Conservation (phyloP, 2,113 vertebrate species). For the Melanerpes aurifrons region DNA sequence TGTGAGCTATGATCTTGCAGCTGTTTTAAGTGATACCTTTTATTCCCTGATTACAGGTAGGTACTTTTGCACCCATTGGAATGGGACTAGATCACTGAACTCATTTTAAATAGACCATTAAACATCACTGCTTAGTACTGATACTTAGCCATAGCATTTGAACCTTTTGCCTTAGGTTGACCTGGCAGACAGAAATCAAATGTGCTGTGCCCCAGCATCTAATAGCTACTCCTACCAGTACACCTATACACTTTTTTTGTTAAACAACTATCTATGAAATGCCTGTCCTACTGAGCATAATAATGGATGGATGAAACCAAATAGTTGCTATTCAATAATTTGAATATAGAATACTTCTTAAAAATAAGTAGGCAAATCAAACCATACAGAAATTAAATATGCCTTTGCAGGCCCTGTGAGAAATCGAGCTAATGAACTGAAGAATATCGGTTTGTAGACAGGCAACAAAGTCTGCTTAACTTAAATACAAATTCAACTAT, state of each 20-base stretch:
- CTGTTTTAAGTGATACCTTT: background rate
- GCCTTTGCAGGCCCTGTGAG: background rate
- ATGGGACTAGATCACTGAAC: background rate
- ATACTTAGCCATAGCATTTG: background rate
- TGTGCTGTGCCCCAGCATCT: background rate
- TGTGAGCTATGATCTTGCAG: background rate
- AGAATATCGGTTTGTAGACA: background rate
- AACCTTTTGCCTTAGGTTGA: background rate
- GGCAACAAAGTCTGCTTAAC: conserved; percentile 13
- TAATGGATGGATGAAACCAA: background rate
- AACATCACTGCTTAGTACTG: background rate
- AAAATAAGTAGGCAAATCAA: conserved; percentile 15
- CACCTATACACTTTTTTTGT: background rate
- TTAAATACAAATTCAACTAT: conserved; percentile 30
- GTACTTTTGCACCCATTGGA: background rate
- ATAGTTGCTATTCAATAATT: background rate
- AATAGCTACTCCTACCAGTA: background rate
- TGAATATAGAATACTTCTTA: background rate
- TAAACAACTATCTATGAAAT: background rate
- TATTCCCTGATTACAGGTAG: background rate
- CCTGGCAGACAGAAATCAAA: background rate
- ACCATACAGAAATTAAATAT: background rate
- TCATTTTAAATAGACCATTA: background rate
- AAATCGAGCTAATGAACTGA: conserved; percentile 33
- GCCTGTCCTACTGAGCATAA: background rate